Evolutionary conservation across 2,888 invertebrate species (phyloP), one percentile per base, ranked within the genome.

Genomic region (Harpagoxenus sublaevis): DNA sequence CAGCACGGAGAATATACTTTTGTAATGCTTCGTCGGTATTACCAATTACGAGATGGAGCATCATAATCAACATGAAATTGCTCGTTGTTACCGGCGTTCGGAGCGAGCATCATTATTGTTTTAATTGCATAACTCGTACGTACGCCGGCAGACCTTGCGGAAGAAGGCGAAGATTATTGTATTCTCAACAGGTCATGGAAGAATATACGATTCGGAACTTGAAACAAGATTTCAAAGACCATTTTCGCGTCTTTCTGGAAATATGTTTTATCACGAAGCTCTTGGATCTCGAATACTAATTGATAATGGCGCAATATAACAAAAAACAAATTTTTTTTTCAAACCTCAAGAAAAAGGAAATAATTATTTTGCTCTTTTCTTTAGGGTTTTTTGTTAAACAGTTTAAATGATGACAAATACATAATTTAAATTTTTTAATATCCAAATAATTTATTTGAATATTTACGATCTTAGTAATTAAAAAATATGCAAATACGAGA

Each of bases 11-110:
- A 68, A 18, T 2, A 2, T 18, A 51, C 28, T 55, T 65, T 57
- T 31, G 55, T 9, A 78, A 68, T 70, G 35, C 23, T 5, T 31
- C 12, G 51, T 42, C 28, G 23, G 39, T 35, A 57, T 51, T 57
- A 70, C 31, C 63, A 68, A 89, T 88, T 89, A 86, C 83, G 84
- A 83, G 88, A 85, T 75, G 65, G 84, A 66, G 70, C 68, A 87
- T 68, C 45, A 86, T 89, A 91, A 91, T 91, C 90, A 91, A 87
- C 79, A 74, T 82, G 90, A 91, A 63, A 88, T 90, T 89, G 86
- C 87, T 85, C 74, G 85, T 83, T n/a, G 83, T 77, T 85, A 84
- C 73, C 84, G 68, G 83, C 68, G 75, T 73, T 86, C 84, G 84
- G 81, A 87, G 45, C 85, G 86, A 89, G 85, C 86, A 68, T 85